A percentile compares a stretch with the other conserved stretches of the same genome.
Conservation (phyloP, 2,797 vertebrate species). For the Lutra lutra region DNA sequence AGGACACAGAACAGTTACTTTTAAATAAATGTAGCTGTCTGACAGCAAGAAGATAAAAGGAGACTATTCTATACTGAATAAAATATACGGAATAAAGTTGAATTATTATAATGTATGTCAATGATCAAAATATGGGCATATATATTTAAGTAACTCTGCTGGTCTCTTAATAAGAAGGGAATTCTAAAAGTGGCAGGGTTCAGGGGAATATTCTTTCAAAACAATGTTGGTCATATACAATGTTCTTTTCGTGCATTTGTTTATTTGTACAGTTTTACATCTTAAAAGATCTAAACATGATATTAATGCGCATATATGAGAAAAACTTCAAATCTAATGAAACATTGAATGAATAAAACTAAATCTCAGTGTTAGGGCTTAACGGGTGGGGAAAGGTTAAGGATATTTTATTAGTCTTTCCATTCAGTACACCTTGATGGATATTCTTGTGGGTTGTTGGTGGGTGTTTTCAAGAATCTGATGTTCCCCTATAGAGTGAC, state of each 20-base stretch:
- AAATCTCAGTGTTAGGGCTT: not conserved
- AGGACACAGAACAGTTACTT: not conserved
- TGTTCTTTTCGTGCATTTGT: not conserved
- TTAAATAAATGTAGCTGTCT: conserved; percentile 24
- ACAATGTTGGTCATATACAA: not conserved
- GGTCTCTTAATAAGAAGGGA: not conserved
- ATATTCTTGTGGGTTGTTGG: not conserved
- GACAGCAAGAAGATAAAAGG: conserved; percentile 19
- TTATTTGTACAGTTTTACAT: not conserved
- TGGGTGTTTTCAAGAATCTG: not conserved
- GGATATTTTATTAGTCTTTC: not conserved
- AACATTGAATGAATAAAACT: not conserved
- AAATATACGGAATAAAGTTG: not conserved
- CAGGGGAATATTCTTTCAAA: not conserved
- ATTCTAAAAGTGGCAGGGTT: not conserved
- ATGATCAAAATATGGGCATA: not conserved
- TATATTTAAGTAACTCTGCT: conserved; percentile 21
- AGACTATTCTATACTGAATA: not conserved
- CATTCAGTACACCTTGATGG: not conserved
- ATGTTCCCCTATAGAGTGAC: not conserved
- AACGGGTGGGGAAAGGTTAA: not conserved
- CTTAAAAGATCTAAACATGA: not conserved
- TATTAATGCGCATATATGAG: not conserved
- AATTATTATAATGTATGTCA: not conserved
- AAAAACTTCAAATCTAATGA: not conserved